Conservation (phyloP, 2,113 vertebrate species). For the Ancistrus triradiatus region DNA sequence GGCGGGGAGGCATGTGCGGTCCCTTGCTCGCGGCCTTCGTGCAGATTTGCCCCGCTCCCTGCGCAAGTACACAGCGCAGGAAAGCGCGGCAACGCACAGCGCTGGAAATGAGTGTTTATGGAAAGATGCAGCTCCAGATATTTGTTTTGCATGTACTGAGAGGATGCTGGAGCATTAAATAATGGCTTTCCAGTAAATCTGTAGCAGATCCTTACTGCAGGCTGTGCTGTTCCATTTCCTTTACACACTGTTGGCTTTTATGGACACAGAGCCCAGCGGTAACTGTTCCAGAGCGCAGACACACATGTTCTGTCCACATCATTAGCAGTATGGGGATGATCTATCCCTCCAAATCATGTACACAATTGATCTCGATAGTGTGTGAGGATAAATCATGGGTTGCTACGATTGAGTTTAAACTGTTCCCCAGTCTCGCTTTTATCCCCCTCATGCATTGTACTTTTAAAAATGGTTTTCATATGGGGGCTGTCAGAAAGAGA, state of each 20-base stretch:
- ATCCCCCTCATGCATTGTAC: not conserved
- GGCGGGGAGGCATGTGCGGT: slow-evolving; percentile 19
- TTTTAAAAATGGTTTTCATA: slow-evolving; percentile 8
- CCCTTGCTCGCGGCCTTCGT: slow-evolving; percentile 5
- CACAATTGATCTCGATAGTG: slow-evolving; percentile 8
- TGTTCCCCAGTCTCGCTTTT: slow-evolving; percentile 1
- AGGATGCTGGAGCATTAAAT: slow-evolving; percentile 48
- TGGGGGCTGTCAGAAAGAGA: slow-evolving; percentile 8
- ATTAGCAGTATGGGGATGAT: slow-evolving; percentile 18
- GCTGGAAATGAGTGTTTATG: slow-evolving; percentile 39
- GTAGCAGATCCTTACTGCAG: slow-evolving; percentile 4
- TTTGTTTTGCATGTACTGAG: slow-evolving; percentile 45
- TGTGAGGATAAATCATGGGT: slow-evolving; percentile 20
- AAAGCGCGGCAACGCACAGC: slow-evolving; percentile 19
- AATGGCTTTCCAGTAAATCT: slow-evolving; percentile 16
- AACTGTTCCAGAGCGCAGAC: not conserved
- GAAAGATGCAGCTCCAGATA: slow-evolving; percentile 5
- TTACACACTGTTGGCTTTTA: slow-evolving; percentile 7
- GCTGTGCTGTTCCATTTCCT: slow-evolving; percentile 3
- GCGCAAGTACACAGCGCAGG: slow-evolving; percentile 50
- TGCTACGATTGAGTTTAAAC: slow-evolving; percentile 19
- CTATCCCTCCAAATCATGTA: slow-evolving; percentile 10
- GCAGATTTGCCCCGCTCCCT: slow-evolving; percentile 21
- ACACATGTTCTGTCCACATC: slow-evolving; percentile 24
- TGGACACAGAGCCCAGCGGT: not conserved